Percentiles rank a stretch among this genome's conserved stretches.
Conservation (phyloP, 1,140 invertebrate species). For the Heterodera carotae region DNA sequence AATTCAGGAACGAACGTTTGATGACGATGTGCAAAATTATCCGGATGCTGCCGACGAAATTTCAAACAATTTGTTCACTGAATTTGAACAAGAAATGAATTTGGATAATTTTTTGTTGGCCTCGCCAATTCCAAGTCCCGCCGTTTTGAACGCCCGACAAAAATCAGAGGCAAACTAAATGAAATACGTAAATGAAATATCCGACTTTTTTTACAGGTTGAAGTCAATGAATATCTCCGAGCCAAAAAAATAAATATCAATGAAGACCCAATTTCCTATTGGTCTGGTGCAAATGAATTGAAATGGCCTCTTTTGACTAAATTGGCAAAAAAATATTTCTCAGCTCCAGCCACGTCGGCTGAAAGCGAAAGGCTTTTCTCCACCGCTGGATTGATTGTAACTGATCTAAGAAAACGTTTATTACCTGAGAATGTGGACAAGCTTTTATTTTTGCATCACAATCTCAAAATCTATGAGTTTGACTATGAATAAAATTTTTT, state of each 20-base stretch:
- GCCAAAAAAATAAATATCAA: slow-evolving; percentile 12
- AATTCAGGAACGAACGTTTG: no score
- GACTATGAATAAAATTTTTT: slow-evolving; percentile 13
- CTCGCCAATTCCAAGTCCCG: no score
- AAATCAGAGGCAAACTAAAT: no score
- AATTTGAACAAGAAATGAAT: no score
- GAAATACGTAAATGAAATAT: no score
- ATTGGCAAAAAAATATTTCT: background rate
- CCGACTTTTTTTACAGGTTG: background rate
- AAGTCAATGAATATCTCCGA: slow-evolving; percentile 17
- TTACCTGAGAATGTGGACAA: slow-evolving; percentile 14
- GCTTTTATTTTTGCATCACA: slow-evolving; percentile 21
- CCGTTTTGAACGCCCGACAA: no score
- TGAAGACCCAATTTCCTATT: slow-evolving; percentile 2
- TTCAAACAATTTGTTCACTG: no score
- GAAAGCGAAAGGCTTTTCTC: slow-evolving; percentile 6
- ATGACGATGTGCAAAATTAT: no score
- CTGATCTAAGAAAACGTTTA: slow-evolving; percentile 8
- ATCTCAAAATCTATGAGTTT: slow-evolving; percentile 15
- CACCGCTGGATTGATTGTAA: slow-evolving; percentile 10
- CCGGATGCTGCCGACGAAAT: no score
- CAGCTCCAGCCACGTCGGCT: background rate
- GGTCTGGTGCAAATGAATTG: slow-evolving; percentile 6
- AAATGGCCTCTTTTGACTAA: slow-evolving; percentile 15
- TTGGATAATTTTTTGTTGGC: no score